Evolutionary conservation across 2,888 invertebrate genomes (phyloP).

Genomic region (Acanthosepion esculentum): DNA sequence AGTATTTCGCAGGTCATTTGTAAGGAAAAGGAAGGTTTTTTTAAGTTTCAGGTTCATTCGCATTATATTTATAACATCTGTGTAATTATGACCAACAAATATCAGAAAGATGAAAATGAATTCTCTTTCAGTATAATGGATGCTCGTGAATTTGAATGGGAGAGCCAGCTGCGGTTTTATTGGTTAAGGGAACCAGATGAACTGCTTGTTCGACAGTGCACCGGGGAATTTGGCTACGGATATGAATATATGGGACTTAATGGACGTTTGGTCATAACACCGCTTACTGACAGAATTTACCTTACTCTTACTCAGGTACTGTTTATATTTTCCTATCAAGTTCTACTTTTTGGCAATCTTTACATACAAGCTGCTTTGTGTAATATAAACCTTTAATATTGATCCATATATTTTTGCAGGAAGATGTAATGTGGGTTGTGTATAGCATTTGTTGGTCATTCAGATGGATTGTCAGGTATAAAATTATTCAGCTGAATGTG

Average conservation of each 20-base stretch:
- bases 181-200: constrained; percentile 89
- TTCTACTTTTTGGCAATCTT: neutral
- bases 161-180: constrained; percentile 92
- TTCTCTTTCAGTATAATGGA: constrained; percentile 82
- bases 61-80: too few species aligned
- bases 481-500: too few species aligned
- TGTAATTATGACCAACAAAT: too few species aligned
- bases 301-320: constrained; percentile 88
- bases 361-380: neutral
- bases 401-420: too few species aligned
- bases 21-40: too few species aligned
- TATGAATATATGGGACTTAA: constrained; percentile 97
- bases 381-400: too few species aligned
- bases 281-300: constrained; percentile 92
- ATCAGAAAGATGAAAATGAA: neutral
- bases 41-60: too few species aligned
- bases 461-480: too few species aligned
- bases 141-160: constrained; percentile 92
- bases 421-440: too few species aligned
- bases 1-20: too few species aligned
- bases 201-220: constrained; percentile 86
- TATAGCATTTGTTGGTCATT: too few species aligned
- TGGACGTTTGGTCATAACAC: constrained; percentile 92
- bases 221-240: constrained; percentile 89
- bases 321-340: neutral